These are phyloP conservation scores for Anadara kagoshimensis DNA, from an alignment of 1,140 invertebrate species.

Conservation along the genomic window DNA sequence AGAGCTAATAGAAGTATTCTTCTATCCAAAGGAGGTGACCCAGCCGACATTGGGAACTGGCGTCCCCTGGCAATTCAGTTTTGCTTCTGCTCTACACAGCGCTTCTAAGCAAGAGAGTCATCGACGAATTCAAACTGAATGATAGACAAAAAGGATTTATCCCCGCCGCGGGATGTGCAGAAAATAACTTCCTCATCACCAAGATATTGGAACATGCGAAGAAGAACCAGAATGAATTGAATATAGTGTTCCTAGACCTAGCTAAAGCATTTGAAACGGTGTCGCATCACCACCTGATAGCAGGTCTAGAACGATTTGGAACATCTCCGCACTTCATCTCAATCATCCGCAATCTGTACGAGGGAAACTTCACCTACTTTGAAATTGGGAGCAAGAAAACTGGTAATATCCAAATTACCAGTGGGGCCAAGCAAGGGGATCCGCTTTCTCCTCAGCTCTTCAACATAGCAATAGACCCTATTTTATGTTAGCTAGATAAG, in stretches of 20 bases:
- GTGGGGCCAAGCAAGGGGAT: slow-evolving; percentile 76
- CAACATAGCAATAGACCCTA: too few species aligned
- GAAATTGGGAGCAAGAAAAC: slow-evolving; percentile 16
- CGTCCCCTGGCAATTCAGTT: slow-evolving; percentile 48
- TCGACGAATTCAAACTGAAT: slow-evolving; percentile 3
- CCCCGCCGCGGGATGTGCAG: slow-evolving; percentile 17
- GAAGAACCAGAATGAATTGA: slow-evolving; percentile 8
- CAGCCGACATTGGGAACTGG: slow-evolving; percentile 49
- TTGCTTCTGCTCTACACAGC: slow-evolving; percentile 38
- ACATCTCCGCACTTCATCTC: slow-evolving; percentile 20
- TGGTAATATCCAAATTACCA: slow-evolving; percentile 9
- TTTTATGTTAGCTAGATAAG: neutral
- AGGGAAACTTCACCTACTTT: slow-evolving; percentile 23
- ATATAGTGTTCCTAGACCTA: slow-evolving; percentile 40
- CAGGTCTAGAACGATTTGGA: slow-evolving; percentile 30
- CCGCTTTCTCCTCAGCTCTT: slow-evolving; percentile 75
- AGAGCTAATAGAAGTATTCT: slow-evolving; percentile 41
- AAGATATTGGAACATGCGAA: slow-evolving; percentile 30
- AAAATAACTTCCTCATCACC: slow-evolving; percentile 26
- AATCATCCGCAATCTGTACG: slow-evolving; percentile 30
- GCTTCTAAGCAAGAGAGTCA: slow-evolving; percentile 14
- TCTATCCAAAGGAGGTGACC: slow-evolving; percentile 41
- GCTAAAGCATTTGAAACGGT: slow-evolving; percentile 69
- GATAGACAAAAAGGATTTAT: slow-evolving; percentile 39
- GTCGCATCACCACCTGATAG: slow-evolving; percentile 43